A percentile compares a stretch with the other conserved stretches of the same genome.
These are phyloP conservation scores for Apodemia zela DNA, from an alignment of 2,888 invertebrate genomes.

Conservation along the genomic window DNA sequence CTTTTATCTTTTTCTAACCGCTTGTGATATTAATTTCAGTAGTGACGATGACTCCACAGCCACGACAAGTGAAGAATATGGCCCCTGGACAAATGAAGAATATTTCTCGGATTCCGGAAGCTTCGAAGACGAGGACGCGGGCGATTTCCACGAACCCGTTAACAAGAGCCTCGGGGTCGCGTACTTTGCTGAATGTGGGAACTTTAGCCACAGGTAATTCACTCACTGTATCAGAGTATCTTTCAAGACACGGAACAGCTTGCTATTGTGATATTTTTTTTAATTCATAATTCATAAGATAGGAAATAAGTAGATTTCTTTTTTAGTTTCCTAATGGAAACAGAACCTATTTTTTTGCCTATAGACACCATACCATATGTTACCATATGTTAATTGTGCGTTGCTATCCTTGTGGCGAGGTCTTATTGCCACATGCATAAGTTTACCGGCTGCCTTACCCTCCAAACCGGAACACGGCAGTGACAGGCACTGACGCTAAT, in stretches of 20 bases:
- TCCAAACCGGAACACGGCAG: too few relatives aligned
- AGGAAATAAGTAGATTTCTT: too few relatives aligned
- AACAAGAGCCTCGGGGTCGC: constrained; percentile 44
- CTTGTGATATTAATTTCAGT: constrained; percentile 28
- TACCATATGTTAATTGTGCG: too few relatives aligned
- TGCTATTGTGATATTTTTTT: too few relatives aligned
- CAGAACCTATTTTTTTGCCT: too few relatives aligned
- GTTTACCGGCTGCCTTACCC: too few relatives aligned
- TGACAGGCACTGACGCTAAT: too few relatives aligned
- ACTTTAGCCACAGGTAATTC: constrained; percentile 56
- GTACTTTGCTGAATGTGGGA: constrained; percentile 54
- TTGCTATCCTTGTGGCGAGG: too few relatives aligned
- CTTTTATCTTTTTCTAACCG: neutral
- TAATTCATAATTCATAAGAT: too few relatives aligned
- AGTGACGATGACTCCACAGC: constrained; percentile 51
- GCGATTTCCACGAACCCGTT: constrained; percentile 58
- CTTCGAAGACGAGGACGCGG: constrained; percentile 54
- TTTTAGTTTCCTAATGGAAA: too few relatives aligned
- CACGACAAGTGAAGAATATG: constrained; percentile 55
- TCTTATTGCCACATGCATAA: too few relatives aligned
- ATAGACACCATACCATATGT: too few relatives aligned
- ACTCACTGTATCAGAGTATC: neutral
- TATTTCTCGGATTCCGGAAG: constrained; percentile 55
- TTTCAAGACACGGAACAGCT: neutral
- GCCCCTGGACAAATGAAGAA: constrained; percentile 42